Evolutionary conservation across 64 coral and sea anemone genomes (phyloP), one percentile per base, ranked within the genome.

Genomic region (Montipora efflorescens): DNA sequence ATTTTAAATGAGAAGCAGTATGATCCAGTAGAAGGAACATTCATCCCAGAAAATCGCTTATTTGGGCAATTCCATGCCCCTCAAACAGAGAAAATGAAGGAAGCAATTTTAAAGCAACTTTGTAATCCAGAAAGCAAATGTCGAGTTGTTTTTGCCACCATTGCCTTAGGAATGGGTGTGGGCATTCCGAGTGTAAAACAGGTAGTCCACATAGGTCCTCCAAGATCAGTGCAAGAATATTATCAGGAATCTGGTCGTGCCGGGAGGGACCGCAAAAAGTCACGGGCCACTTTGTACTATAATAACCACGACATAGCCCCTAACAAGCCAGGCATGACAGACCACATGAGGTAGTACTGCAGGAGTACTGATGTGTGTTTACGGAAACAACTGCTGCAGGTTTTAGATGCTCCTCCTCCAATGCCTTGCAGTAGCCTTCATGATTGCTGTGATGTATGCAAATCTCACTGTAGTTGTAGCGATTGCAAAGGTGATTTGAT

Each of bases 221-320:
- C 90, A 36, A 62, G 67, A 14, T 48, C 82, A 20, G 71, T 84
- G 21, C 18, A 75, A 14, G 89, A 95, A n/a, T 95, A 91, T 28
- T 58, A 88, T 16, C 89, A 95, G 47, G 94, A 95, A 88, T 28
- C 91, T 59, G 83, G 90, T 1, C 80, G 89, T 76, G 90, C 62
- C 18, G 83, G 84, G 2, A 79, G 78, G 48, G 89, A 95, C 59
- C 50, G 48, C 14, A 9, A 48, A 7, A 28, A 76, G n/a, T 69
- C 92, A 4, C 16, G n/a, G 14, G 92, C 92, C 53, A 78, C 55
- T 10, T 55, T 95, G 13, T 78, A 95, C 80, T 95, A 95, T 28
- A 95, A 92, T 66, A 82, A 88, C 51, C 21, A 75, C 23, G 93
- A 94, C 53, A 94, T 94, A 74, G 93, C 93, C 19, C 16, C 66